These are phyloP conservation scores for Xenopus laevis DNA, from an alignment of 2,113 vertebrate species.

Conservation along the genomic window DNA sequence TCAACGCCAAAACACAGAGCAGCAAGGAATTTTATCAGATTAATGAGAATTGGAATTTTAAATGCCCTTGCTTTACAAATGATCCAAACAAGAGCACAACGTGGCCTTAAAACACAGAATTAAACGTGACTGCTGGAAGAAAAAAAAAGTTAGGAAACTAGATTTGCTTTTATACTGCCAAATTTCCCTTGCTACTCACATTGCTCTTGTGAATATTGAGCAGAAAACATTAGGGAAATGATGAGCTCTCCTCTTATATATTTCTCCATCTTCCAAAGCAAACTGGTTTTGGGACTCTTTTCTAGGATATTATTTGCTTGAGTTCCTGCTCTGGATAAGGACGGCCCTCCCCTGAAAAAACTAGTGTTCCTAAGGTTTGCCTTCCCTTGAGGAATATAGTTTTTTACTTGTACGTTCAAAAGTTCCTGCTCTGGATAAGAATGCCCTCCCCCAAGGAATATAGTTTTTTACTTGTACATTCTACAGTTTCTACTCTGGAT, in stretches of 20 bases:
- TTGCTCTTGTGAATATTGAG: background rate
- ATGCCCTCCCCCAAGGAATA: no score
- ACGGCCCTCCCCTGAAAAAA: background rate
- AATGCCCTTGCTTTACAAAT: constrained; percentile 19
- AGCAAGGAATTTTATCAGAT: background rate
- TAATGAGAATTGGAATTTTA: constrained; percentile 12
- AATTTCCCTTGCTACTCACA: background rate
- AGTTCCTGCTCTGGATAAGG: no score
- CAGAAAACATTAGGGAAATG: background rate
- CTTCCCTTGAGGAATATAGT: no score
- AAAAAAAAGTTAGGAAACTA: background rate
- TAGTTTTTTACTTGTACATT: no score
- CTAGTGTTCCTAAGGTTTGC: no score
- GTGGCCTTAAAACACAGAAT: background rate
- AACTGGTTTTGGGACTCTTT: constrained; percentile 68
- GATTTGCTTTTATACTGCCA: background rate
- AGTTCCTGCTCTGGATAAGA: no score
- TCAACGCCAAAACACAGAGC: background rate
- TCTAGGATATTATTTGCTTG: constrained; percentile 64
- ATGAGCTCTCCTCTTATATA: background rate
- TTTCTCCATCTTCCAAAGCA: constrained; percentile 42
- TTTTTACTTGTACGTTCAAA: no score
- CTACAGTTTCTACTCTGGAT: no score
- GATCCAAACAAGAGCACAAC: background rate
- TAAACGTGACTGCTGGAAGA: background rate